phyloP scores from a whole-genome alignment of 2,113 vertebrate species.

The Brachyhypopomus gauderio region DNA sequence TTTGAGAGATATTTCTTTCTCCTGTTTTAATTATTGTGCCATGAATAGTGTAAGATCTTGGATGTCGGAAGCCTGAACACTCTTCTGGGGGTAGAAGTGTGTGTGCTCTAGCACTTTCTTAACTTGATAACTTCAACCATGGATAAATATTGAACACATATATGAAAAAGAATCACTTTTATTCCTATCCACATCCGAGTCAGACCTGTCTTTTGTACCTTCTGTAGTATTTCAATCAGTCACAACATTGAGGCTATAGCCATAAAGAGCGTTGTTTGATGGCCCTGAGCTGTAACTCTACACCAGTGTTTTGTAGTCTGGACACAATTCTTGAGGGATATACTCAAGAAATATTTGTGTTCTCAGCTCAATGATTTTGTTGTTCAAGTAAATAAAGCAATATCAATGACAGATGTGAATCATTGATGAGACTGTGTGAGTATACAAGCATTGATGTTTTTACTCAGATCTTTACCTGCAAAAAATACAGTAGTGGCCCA shows the following conservation, averaged over 20 bases:
- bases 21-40: slow-evolving; percentile 54
- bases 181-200: background rate
- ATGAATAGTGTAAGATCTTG: slow-evolving; percentile 51
- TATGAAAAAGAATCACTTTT: slow-evolving; percentile 1
- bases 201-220: background rate
- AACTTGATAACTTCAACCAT: slow-evolving; percentile 5
- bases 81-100: slow-evolving; percentile 23
- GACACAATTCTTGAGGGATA: slow-evolving; percentile 33
- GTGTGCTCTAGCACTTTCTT: slow-evolving; percentile 1
- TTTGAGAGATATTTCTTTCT: slow-evolving; percentile 49
- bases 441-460: slow-evolving; percentile 42
- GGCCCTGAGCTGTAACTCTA: background rate
- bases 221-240: background rate
- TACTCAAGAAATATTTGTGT: slow-evolving; percentile 51
- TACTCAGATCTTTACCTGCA: slow-evolving; percentile 42
- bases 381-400: slow-evolving; percentile 51
- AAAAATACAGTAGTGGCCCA: slow-evolving; percentile 8
- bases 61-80: slow-evolving; percentile 40
- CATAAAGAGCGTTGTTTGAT: background rate
- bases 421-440: slow-evolving; percentile 37
- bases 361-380: slow-evolving; percentile 47
- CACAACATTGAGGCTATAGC: background rate
- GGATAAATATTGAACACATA: slow-evolving; percentile 25
- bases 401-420: slow-evolving; percentile 29
- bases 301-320: slow-evolving; percentile 17